A percentile compares a stretch with the other conserved stretches of the same genome.
Conservation (phyloP, 2,888 invertebrate genomes). For the Eristalinus aeneus region DNA sequence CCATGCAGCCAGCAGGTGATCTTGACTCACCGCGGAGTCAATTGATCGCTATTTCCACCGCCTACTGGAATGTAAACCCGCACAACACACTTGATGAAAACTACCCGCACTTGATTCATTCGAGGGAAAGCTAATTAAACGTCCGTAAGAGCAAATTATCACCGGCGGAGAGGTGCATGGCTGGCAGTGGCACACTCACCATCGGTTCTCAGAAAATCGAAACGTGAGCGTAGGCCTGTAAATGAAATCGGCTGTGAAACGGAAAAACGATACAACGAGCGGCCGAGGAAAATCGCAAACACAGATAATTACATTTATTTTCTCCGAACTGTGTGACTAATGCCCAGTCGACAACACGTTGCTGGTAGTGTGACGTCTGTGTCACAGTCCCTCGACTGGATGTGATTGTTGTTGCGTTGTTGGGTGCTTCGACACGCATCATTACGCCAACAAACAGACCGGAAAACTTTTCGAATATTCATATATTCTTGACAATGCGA, state of each 20-base stretch:
- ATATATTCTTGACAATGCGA: not conserved
- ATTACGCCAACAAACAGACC: not conserved
- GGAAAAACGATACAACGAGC: not conserved
- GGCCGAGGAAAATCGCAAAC: not conserved
- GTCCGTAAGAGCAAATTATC: not conserved
- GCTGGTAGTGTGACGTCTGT: not conserved
- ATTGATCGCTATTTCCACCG: not conserved
- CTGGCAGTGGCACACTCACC: not conserved
- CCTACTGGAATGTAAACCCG: not conserved
- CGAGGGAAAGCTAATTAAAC: not conserved
- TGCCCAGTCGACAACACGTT: not conserved
- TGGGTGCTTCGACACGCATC: not conserved
- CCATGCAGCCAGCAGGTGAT: not conserved
- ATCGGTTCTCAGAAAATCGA: not conserved
- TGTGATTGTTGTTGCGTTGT: not conserved
- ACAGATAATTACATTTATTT: not conserved
- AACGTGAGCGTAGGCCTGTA: not conserved
- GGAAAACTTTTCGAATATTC: not conserved
- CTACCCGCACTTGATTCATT: not conserved
- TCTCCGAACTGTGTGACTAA: not conserved
- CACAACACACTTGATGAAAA: not conserved
- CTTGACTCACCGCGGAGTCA: not conserved
- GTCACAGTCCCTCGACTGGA: not conserved
- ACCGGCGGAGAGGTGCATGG: not conserved
- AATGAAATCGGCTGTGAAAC: not conserved